Evolutionary conservation across 2,113 vertebrate species (phyloP), one percentile per base, ranked within the genome.

Genomic region (Philantomba maxwellii): DNA sequence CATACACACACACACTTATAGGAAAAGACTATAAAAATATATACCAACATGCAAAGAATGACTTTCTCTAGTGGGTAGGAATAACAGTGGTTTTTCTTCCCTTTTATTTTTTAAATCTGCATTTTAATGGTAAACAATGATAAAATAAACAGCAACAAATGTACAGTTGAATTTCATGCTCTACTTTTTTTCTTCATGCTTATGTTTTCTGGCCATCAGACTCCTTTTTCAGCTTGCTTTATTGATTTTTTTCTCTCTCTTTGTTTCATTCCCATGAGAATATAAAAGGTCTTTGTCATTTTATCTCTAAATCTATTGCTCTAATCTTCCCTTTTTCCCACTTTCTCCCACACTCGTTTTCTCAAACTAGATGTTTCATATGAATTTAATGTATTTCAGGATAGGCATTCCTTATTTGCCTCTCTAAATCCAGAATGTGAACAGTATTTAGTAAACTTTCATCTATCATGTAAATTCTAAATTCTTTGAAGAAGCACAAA

Each of bases 401-500:
- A 51, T 80, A 57, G 64, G 36, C 95, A 89, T 28, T 91, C 58
- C 75, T 88, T 85, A 86, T 94, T 97, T 89, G 86, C 83, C 33
- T 96, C 92, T 96, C 77, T 92, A 96, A 96, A 96, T 73, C 66
- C 92, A 81, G 84, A 84, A 82, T 95, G 66, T 93, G 91, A 91
- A 85, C 93, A 96, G 43, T 92, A 85, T 96, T 97, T 97, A 91
- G 60, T 97, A 97, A 97, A 96, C 92, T 97, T 94, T 91, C 82
- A 88, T 94, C 89, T 90, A 66, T 97, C 80, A 39, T 96, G 51
- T 95, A 97, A 97, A 97, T 96, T 87, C 88, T 90, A 91, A 81
- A 90, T 97, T 96, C 97, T 98, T 96, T 97, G 89, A 96, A 97
- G 93, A 96, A 95, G 85, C 80, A 81, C 97, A 98, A 95, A 97